A percentile compares a stretch with the other conserved stretches of the same genome.
phyloP scores from a whole-genome alignment of 2,888 invertebrate genomes.

The Ectropis crepuscularia region DNA sequence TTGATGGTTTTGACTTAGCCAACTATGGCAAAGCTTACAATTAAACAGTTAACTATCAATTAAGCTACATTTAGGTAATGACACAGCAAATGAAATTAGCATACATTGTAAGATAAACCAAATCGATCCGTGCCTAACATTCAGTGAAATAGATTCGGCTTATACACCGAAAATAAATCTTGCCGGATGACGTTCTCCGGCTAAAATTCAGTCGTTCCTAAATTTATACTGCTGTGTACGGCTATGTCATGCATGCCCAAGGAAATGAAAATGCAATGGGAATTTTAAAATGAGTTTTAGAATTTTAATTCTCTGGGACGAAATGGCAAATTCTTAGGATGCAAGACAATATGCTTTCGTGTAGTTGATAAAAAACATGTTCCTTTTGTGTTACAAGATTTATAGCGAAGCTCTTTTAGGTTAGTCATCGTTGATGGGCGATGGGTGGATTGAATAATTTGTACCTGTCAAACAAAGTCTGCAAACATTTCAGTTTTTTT shows the following conservation, averaged over 20 bases:
- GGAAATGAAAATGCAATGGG: constrained; percentile 48
- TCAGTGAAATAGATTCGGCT: not conserved
- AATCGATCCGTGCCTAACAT: too few relatives aligned
- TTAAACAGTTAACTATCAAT: too few relatives aligned
- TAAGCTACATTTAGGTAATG: too few relatives aligned
- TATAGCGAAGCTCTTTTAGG: constrained; percentile 1
- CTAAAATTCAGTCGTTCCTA: not conserved
- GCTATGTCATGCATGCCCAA: constrained; percentile 34
- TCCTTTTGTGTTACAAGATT: not conserved
- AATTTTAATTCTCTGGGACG: constrained; percentile 24
- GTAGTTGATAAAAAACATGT: not conserved
- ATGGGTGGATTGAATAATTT: constrained; percentile 4
- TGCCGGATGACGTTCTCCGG: not conserved
- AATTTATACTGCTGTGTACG: constrained; percentile 34
- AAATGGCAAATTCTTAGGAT: constrained; percentile 10
- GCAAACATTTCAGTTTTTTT: not conserved
- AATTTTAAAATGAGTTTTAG: constrained; percentile 36
- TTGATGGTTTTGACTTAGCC: too few relatives aligned
- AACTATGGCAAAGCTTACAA: too few relatives aligned
- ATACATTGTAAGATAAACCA: too few relatives aligned
- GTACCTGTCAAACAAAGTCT: constrained; percentile 1
- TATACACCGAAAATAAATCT: not conserved
- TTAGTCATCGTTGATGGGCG: constrained; percentile 1
- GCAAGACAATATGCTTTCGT: not conserved
- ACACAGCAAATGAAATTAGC: too few relatives aligned